Evolutionary conservation across 2,797 vertebrate species (phyloP).

Genomic region (Toxotes lorentzi): DNA sequence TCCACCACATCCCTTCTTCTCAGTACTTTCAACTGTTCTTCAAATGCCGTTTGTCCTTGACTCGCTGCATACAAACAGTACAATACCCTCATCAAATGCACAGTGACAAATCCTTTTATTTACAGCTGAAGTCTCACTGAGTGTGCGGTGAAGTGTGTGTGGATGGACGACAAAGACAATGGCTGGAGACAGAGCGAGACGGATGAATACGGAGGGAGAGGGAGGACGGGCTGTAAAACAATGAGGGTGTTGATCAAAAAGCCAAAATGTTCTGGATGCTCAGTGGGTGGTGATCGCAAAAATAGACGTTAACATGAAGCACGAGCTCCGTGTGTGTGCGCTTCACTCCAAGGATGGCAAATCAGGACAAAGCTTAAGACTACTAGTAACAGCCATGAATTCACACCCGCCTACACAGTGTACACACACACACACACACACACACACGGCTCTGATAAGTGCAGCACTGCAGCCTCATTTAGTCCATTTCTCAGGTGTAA

Average conservation of each 20-base stretch:
- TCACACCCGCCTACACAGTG: constrained; percentile 40
- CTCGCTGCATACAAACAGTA: constrained; percentile 26
- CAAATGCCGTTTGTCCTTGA: neutral
- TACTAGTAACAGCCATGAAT: constrained; percentile 27
- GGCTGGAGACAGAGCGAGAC: constrained; percentile 24
- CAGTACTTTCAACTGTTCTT: neutral
- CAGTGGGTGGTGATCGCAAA: neutral
- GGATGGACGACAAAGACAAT: constrained; percentile 42
- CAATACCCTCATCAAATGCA: constrained; percentile 44
- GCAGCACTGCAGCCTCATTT: constrained; percentile 45
- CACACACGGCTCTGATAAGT: constrained; percentile 15
- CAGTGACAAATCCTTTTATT: constrained; percentile 49
- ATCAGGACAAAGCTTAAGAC: constrained; percentile 42
- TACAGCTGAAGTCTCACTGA: constrained; percentile 40
- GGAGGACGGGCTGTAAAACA: constrained; percentile 25
- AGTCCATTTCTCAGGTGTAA: constrained; percentile 52
- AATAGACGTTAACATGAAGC: neutral
- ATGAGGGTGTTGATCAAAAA: constrained; percentile 32
- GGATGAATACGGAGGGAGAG: constrained; percentile 10
- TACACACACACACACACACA: constrained; percentile 17
- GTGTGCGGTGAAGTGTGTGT: constrained; percentile 24
- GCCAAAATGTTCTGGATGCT: constrained; percentile 2
- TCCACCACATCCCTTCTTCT: neutral
- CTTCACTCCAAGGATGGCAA: constrained; percentile 17
- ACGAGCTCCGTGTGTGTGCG: neutral